Evolutionary conservation across 1,140 invertebrate genomes (phyloP), one percentile per base, ranked within the genome.

Genomic region (Lasioglossum baleicum): DNA sequence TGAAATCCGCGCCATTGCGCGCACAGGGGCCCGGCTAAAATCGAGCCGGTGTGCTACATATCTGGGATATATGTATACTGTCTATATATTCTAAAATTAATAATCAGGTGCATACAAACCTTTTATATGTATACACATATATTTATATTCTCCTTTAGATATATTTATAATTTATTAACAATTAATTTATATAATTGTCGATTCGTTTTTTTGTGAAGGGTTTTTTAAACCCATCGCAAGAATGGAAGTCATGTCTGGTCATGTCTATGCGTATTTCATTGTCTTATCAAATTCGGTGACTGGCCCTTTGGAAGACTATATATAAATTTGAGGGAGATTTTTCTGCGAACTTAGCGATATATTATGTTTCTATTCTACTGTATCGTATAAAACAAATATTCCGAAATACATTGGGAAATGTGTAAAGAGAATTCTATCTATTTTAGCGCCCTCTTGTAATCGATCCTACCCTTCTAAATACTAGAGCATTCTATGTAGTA

Each of bases 361-460:
- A 66, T 44, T 44, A 44, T 22, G 3, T 22, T 51, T 48, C 3
- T n/a, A n/a, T 48, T 15, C 8, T 7, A 15, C 8, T n/a, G 35
- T 22, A 40, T 13, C 11, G 4, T 0, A 8, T 22, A 40, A 66
- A 44, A 40, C 10, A n/a, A 65, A 26, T 20, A 20, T 7, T 44
- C 22, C n/a, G 26, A 44, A 31, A 31, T 7, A 58, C 2, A 11
- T 51, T 75, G 0, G 8, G 7, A 63, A 17, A 70, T 48, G 13
- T 17, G 44, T 10, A 17, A 31, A 15, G 26, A 48, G 35, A 48
- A 5, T 68, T 20, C 20, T 44, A 40, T 40, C 26, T 48, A 15
- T 68, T 77, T 70, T 63, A 77, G 58, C 56, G 66, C 66, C 75
- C 56, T 77, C 75, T 77, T 61, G 26, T 51, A 77, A 76, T 76